Conservation (phyloP, 2,797 vertebrate genomes). For the Myotis planiceps region DNA sequence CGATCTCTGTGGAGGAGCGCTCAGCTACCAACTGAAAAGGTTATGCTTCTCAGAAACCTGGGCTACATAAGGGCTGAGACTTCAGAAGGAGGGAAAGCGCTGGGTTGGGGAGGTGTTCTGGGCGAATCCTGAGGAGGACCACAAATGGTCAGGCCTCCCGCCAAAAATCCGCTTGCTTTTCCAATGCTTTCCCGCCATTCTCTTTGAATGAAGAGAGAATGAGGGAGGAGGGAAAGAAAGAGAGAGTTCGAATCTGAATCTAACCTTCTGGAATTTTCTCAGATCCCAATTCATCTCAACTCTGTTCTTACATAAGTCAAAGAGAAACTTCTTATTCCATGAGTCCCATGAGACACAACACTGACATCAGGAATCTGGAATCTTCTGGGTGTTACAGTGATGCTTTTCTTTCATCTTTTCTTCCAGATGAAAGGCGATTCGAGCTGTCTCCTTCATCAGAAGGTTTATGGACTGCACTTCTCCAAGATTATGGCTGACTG, state of each 20-base stretch:
- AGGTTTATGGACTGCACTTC: not conserved
- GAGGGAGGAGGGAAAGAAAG: not conserved
- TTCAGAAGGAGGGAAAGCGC: not conserved
- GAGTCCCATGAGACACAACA: not conserved
- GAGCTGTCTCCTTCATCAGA: not conserved
- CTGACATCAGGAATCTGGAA: not conserved
- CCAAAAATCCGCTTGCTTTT: not conserved
- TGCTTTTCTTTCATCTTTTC: not conserved
- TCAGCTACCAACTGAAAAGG: conserved; percentile 1
- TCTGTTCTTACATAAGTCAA: not conserved
- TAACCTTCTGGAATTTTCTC: not conserved
- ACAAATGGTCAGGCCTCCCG: rapidly evolving
- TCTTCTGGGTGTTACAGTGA: not conserved
- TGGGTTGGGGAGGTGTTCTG: rapidly evolving
- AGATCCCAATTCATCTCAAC: not conserved
- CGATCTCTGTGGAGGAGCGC: not conserved
- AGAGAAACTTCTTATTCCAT: rapidly evolving
- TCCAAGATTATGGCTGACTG: not conserved
- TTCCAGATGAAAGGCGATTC: not conserved
- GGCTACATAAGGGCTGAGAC: not conserved
- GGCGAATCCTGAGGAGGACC: not conserved
- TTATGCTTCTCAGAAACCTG: not conserved
- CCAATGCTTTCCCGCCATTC: not conserved
- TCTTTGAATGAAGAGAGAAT: not conserved
- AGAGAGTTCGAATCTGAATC: not conserved